Conservation (phyloP, 1,140 invertebrate genomes). For the Carcinoscorpius rotundicauda region DNA sequence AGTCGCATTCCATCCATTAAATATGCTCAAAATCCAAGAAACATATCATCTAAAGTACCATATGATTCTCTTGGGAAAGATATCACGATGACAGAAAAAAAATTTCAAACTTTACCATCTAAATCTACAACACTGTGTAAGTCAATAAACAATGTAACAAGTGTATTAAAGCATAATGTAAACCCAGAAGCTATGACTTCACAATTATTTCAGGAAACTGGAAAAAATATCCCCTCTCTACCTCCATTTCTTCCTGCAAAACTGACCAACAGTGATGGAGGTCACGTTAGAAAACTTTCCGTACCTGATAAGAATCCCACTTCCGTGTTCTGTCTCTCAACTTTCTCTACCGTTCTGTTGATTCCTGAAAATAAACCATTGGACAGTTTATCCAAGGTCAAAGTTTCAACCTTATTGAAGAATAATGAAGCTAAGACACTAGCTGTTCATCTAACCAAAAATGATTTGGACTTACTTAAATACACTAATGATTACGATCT, state of each 20-base stretch:
- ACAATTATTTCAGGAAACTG: no score
- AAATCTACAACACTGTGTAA: no score
- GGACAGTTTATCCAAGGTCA: constrained; percentile 64
- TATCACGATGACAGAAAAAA: no score
- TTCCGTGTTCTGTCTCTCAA: constrained; percentile 60
- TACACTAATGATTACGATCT: constrained; percentile 36
- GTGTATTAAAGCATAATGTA: no score
- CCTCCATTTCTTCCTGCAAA: no score
- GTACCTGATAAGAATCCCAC: constrained; percentile 31
- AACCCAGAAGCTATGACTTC: no score
- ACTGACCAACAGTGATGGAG: no score
- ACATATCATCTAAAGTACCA: no score
- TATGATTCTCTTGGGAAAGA: no score
- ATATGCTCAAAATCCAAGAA: constrained; percentile 7
- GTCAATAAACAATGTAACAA: no score
- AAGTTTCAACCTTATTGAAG: constrained; percentile 55
- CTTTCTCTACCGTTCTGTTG: constrained; percentile 39
- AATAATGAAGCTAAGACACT: constrained; percentile 63
- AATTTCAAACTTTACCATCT: no score
- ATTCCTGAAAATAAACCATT: constrained; percentile 72
- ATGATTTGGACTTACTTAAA: constrained; percentile 59
- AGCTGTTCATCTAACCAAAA: constrained; percentile 70
- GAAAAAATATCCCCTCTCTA: no score
- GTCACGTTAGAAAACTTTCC: neutral
- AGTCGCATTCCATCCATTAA: constrained; percentile 43